Percentiles rank a stretch among this genome's conserved stretches.
These are phyloP conservation scores for Calvadosia cruxmelitensis DNA, from an alignment of 30 jellyfish, hydroid and myxozoan genomes.

Conservation along the genomic window DNA sequence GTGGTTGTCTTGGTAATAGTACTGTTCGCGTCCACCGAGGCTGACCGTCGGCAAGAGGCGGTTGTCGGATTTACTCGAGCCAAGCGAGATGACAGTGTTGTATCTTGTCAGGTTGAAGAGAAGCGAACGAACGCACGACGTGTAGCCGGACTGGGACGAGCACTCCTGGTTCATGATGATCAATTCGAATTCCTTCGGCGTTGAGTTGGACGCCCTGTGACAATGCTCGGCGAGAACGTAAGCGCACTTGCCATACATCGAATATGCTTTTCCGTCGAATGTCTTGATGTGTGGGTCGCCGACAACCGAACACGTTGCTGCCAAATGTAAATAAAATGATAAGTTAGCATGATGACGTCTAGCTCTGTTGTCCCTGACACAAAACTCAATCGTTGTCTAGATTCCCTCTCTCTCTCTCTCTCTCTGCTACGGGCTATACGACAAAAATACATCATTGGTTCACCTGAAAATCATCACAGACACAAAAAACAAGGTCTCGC, in stretches of 20 bases:
- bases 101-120: slow-evolving; percentile 45
- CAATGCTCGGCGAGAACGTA: slow-evolving; percentile 91
- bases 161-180: slow-evolving; percentile 61
- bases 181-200: slow-evolving; percentile 58
- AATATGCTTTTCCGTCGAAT: slow-evolving; percentile 83
- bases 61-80: slow-evolving; percentile 11
- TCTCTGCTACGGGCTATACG: no score
- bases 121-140: slow-evolving; percentile 74
- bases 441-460: background rate
- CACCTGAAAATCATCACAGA: no score
- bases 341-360: no score
- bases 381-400: no score
- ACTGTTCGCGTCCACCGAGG: slow-evolving; percentile 57
- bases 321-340: no score
- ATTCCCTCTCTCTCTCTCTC: no score
- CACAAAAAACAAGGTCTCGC: background rate
- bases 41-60: slow-evolving; percentile 52
- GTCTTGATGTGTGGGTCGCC: slow-evolving; percentile 96
- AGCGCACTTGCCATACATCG: slow-evolving; percentile 88
- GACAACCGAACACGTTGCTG: slow-evolving; percentile 75
- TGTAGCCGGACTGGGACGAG: slow-evolving; percentile 37
- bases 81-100: slow-evolving; percentile 37
- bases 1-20: slow-evolving; percentile 30
- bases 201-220: slow-evolving; percentile 45
- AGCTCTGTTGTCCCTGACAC: no score